phyloP scores from a whole-genome alignment of 2,888 invertebrate genomes.

The Parthenolecanium corni region DNA sequence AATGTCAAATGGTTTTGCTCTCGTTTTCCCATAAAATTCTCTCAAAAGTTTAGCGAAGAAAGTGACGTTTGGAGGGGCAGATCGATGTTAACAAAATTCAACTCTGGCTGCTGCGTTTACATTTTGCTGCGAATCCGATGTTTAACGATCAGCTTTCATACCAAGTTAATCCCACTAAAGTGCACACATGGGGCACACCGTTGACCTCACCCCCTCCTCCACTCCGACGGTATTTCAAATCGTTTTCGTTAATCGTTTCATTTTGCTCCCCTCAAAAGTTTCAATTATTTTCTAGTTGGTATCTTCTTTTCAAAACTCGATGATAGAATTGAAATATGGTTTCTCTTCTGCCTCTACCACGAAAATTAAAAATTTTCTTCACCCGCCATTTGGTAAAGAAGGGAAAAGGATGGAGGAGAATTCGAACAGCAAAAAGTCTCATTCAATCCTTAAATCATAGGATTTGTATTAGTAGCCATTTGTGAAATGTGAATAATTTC shows the following conservation, averaged over 20 bases:
- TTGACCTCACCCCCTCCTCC: slow-evolving; percentile 17
- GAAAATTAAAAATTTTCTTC: too few species aligned
- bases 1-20: slow-evolving; percentile 4
- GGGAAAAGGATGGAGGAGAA: not conserved
- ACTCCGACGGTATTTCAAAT: not conserved
- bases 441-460: not conserved
- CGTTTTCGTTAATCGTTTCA: slow-evolving; percentile 14
- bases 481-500: too few species aligned
- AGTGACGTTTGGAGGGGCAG: slow-evolving; percentile 19
- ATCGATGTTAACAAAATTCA: slow-evolving; percentile 23
- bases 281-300: not conserved
- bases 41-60: slow-evolving; percentile 18
- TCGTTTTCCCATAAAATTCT: not conserved
- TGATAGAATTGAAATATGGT: too few species aligned
- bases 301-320: too few species aligned
- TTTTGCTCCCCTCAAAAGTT: not conserved
- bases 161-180: slow-evolving; percentile 20
- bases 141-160: slow-evolving; percentile 25
- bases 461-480: too few species aligned
- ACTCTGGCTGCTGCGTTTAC: slow-evolving; percentile 12
- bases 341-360: too few species aligned
- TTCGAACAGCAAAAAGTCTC: not conserved
- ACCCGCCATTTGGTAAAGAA: not conserved
- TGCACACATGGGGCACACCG: slow-evolving; percentile 22
- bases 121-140: slow-evolving; percentile 17